Evolutionary conservation across 2,888 invertebrate genomes (phyloP), one percentile per base, ranked within the genome.

Genomic region (Platypus cylindrus): DNA sequence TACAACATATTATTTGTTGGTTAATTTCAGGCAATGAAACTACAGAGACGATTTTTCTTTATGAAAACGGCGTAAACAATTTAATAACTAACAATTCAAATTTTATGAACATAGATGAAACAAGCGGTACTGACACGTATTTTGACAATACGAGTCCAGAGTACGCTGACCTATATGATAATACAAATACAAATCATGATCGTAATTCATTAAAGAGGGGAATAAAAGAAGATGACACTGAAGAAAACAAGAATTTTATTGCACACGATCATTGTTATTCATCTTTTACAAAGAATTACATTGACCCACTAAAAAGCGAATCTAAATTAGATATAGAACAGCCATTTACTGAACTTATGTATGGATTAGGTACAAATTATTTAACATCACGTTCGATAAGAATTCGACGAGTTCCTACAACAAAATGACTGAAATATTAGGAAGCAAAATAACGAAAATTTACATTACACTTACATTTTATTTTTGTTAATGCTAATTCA

Each of bases 21-120:
- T 20, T 7, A 20, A 25, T 59, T 65, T 9, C 59, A 75, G 85
- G 87, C 25, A 75, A 81, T 8, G 89, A 90, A 64, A 89, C 86
- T 1, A 55, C 79, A 7, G 71, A 80, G 0, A 80, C 83, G 48
- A 69, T 83, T 3, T 81, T 78, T 75, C 47, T 78, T 0, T 70
- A 73, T 49, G 51, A 56, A 36, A 32, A 36, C 36, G 28, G 32
- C 15, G 15, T 27, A 15, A n/a, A 11, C 12, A 14, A 12, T 17
- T 13, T 14, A 18, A 32, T 26, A 26, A 9, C 17, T 32, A 41
- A 29, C 12, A 29, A 17, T 22, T 27, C 11, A 30, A 29, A 28
- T 9, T 12, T 17, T 17, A 24, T 39, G n/a, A 39, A 35, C 32
- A 34, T 32, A n/a, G 39, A 37, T 15, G 16, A 37, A 4, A 33